These are phyloP conservation scores for Perizoma flavofasciatum DNA, from an alignment of 2,888 invertebrate genomes.

Conservation along the genomic window DNA sequence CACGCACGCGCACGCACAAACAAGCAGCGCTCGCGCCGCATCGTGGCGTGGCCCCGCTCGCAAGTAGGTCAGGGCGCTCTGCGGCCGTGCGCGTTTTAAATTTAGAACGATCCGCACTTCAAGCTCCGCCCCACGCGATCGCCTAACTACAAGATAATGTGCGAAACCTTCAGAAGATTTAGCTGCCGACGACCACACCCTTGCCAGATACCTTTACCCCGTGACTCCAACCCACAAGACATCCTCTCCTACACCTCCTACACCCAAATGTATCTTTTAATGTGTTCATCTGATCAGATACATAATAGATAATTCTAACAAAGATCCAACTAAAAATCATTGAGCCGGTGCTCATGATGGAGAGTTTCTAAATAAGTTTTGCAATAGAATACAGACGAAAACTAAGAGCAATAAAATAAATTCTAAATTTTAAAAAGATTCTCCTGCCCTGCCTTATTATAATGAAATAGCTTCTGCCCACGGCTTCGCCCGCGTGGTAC, in stretches of 20 bases:
- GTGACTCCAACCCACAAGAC: no score
- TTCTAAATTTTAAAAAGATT: no score
- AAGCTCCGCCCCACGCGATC: slow-evolving; percentile 76
- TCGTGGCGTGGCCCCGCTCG: slow-evolving; percentile 82
- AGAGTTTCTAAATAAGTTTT: no score
- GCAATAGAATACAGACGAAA: no score
- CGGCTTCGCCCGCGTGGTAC: no score
- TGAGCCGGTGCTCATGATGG: no score
- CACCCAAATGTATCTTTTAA: no score
- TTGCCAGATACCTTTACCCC: slow-evolving; percentile 13
- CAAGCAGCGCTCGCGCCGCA: slow-evolving; percentile 78
- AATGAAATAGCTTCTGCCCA: no score
- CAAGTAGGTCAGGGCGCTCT: slow-evolving; percentile 83
- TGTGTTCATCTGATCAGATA: not conserved
- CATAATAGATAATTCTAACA: not conserved
- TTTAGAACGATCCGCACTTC: slow-evolving; percentile 82
- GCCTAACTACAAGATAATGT: slow-evolving; percentile 66
- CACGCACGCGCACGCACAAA: slow-evolving; percentile 50
- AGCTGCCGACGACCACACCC: slow-evolving; percentile 50
- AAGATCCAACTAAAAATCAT: no score
- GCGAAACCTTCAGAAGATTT: slow-evolving; percentile 56
- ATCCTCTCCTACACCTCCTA: not conserved
- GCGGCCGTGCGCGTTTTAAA: slow-evolving; percentile 82
- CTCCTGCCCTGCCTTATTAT: no score
- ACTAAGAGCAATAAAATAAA: no score